Evolutionary conservation across 2,797 vertebrate species (phyloP).

Genomic region (Trachops cirrhosus): DNA sequence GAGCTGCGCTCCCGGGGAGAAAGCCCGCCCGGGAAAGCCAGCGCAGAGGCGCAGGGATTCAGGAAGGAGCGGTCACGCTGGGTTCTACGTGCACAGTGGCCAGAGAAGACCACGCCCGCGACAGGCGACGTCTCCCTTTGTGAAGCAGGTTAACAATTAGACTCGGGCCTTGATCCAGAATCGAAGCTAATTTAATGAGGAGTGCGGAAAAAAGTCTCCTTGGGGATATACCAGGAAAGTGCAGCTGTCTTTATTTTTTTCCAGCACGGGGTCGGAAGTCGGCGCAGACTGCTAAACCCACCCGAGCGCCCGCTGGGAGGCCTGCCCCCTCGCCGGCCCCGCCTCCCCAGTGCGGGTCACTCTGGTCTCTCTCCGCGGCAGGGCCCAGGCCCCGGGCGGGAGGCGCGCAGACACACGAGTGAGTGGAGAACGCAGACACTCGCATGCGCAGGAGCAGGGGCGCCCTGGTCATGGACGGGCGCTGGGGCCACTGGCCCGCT

Average conservation of each 20-base stretch:
- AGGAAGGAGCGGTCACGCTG: not conserved
- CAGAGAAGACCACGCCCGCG: not conserved
- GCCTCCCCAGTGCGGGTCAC: not conserved
- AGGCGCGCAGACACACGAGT: not conserved
- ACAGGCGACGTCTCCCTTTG: not conserved
- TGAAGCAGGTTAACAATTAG: not conserved
- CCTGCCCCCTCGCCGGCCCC: not conserved
- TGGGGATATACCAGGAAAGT: not conserved
- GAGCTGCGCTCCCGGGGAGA: not conserved
- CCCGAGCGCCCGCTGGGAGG: not conserved
- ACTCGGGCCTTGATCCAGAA: not conserved
- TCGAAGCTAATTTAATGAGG: not conserved
- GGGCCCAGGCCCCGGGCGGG: not conserved
- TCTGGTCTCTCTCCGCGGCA: not conserved
- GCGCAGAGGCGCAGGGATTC: not conserved
- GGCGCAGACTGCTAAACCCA: not conserved
- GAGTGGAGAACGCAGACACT: not conserved
- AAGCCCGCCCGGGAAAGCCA: not conserved
- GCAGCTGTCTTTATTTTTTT: not conserved
- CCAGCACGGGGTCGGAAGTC: not conserved
- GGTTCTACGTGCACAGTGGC: not conserved
- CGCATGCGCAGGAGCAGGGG: rapidly evolving
- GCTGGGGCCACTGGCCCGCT: not conserved
- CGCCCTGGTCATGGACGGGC: no score
- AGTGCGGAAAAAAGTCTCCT: not conserved